phyloP scores from a whole-genome alignment of 2,888 invertebrate genomes.

The Synergus gifuensis region DNA sequence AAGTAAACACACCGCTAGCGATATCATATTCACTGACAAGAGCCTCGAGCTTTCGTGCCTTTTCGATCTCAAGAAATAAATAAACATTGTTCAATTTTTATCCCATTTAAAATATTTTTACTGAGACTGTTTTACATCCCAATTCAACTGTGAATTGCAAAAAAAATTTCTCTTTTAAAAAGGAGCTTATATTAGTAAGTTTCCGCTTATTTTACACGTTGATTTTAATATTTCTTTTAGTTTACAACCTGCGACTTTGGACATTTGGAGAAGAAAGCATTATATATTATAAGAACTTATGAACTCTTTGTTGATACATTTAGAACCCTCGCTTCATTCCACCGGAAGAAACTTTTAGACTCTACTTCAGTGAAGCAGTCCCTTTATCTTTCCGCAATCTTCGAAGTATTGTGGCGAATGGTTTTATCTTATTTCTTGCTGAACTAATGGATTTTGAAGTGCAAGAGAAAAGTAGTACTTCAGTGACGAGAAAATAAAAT shows the following conservation, averaged over 20 bases:
- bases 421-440: constrained; percentile 33
- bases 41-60: not conserved
- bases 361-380: constrained; percentile 27
- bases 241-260: not conserved
- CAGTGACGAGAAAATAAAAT: constrained; percentile 40
- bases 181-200: not conserved
- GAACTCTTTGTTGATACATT: constrained; percentile 21
- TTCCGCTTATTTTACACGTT: not conserved
- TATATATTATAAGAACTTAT: constrained; percentile 28
- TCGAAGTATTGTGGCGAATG: constrained; percentile 24
- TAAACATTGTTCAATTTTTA: not conserved
- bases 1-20: constrained; percentile 32
- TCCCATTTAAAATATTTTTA: too few species aligned
- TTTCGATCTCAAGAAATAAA: not conserved
- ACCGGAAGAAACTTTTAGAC: constrained; percentile 30
- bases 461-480: constrained; percentile 35
- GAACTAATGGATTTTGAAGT: constrained; percentile 40
- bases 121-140: too few species aligned
- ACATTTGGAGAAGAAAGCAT: not conserved
- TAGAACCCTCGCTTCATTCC: not conserved
- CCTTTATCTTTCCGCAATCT: constrained; percentile 36
- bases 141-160: not conserved
- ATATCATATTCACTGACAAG: constrained; percentile 44
- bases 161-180: not conserved
- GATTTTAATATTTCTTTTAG: not conserved